Percentiles rank a stretch among this genome's conserved stretches.
phyloP scores from a whole-genome alignment of 2,888 invertebrate genomes.

The Heliconius aoede region DNA sequence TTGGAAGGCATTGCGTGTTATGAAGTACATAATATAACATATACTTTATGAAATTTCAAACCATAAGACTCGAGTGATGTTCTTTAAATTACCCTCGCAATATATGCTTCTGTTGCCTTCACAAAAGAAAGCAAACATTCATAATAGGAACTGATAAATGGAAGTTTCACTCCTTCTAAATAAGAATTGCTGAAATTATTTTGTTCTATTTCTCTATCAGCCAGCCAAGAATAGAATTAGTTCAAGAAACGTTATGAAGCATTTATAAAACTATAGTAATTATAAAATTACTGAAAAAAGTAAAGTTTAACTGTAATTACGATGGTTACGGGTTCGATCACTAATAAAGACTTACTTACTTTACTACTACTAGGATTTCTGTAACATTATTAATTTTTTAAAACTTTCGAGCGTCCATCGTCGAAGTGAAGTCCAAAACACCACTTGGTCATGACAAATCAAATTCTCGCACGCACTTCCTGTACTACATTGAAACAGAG shows the following conservation, averaged over 20 bases:
- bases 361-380: too few species aligned
- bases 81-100: slow-evolving; percentile 8
- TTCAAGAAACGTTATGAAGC: background rate
- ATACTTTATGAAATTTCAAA: slow-evolving; percentile 16
- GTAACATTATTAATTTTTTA: too few species aligned
- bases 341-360: too few species aligned
- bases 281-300: too few species aligned
- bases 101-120: background rate
- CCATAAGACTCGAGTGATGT: background rate
- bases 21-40: too few species aligned
- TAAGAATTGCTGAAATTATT: background rate
- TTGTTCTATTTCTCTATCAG: background rate
- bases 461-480: slow-evolving; percentile 79
- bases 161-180: background rate
- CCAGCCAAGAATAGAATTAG: background rate
- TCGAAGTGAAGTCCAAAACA: slow-evolving; percentile 35
- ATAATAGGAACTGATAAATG: background rate
- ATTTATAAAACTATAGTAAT: background rate
- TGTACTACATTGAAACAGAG: slow-evolving; percentile 62
- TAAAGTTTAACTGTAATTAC: background rate
- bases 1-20: too few species aligned
- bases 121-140: slow-evolving; percentile 8
- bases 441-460: slow-evolving; percentile 53
- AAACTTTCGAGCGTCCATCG: slow-evolving; percentile 38
- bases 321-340: background rate